Evolutionary conservation across 64 coral and sea anemone genomes (phyloP).

Genomic region (Montipora efflorescens): DNA sequence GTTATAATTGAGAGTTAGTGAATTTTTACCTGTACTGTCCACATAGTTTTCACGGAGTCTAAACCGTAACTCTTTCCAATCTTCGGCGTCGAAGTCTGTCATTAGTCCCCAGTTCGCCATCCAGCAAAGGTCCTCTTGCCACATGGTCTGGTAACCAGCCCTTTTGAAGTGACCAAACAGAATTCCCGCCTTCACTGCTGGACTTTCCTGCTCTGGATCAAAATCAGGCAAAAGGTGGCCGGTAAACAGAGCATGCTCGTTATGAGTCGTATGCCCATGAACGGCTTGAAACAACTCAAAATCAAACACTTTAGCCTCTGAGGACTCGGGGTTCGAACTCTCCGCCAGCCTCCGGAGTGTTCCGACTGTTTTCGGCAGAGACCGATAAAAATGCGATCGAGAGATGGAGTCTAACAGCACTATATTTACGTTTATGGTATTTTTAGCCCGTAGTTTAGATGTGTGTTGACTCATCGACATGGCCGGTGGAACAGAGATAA

Average conservation of each 20-base stretch:
- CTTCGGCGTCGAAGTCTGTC: conserved; percentile 44
- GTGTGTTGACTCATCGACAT: conserved; percentile 22
- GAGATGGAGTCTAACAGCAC: conserved; percentile 89
- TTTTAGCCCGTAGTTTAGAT: conserved; percentile 32
- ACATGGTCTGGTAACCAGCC: conserved; percentile 95
- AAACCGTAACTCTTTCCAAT: conserved; percentile 63
- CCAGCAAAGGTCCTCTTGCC: conserved; percentile 93
- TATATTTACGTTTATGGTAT: conserved; percentile 85
- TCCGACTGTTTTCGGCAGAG: conserved; percentile 81
- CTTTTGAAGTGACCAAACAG: conserved; percentile 76
- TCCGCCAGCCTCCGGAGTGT: conserved; percentile 39
- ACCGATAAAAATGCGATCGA: conserved; percentile 92
- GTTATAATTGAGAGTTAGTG: no score
- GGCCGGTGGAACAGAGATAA: conserved; percentile 59
- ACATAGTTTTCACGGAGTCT: conserved; percentile 43
- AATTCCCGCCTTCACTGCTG: conserved; percentile 68
- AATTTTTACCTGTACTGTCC: conserved; percentile 66
- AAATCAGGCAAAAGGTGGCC: conserved; percentile 62
- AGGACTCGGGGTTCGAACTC: background rate
- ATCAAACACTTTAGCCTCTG: conserved; percentile 66
- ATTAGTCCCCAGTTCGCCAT: conserved; percentile 73
- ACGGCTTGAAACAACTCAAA: conserved; percentile 96
- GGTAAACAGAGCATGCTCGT: conserved; percentile 89
- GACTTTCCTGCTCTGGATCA: conserved; percentile 3
- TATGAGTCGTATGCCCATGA: conserved; percentile 86